These are phyloP conservation scores for Orientallactaga bullata DNA, from an alignment of 2,113 vertebrate species.

Conservation along the genomic window DNA sequence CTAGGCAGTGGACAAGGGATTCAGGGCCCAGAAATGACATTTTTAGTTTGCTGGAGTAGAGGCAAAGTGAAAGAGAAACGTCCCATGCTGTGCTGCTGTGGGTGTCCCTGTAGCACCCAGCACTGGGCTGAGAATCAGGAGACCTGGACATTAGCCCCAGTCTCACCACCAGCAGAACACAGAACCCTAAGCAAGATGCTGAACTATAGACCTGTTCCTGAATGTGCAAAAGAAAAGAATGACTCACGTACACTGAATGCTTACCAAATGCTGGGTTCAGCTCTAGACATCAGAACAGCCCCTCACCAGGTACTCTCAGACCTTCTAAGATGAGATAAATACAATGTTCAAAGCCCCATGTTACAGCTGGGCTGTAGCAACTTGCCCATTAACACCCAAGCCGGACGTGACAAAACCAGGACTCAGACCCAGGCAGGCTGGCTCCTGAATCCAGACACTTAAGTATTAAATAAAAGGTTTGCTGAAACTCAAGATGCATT, in stretches of 20 bases:
- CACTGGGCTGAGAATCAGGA: not conserved
- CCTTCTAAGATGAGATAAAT: not conserved
- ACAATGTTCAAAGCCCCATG: not conserved
- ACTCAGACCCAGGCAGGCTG: not conserved
- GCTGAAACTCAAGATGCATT: not conserved
- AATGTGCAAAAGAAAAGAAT: not conserved
- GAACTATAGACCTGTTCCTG: not conserved
- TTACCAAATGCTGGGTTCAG: not conserved
- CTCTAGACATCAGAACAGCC: not conserved
- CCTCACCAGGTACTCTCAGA: not conserved
- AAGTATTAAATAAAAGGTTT: not conserved
- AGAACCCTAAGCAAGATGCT: accelerated
- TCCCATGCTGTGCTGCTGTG: not conserved
- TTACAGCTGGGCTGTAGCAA: not conserved
- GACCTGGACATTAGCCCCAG: not conserved
- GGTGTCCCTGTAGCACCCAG: not conserved
- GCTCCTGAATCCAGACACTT: not conserved
- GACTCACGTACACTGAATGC: not conserved
- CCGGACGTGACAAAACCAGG: not conserved
- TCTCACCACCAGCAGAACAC: not conserved
- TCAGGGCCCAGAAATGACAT: not conserved
- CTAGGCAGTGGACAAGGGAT: not conserved
- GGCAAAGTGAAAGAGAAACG: not conserved
- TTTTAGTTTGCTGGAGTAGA: not conserved
- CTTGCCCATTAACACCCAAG: not conserved